A percentile compares a stretch with the other conserved stretches of the same genome.
Conservation (phyloP, 2,113 vertebrate genomes). For the Excalfactoria chinensis region DNA sequence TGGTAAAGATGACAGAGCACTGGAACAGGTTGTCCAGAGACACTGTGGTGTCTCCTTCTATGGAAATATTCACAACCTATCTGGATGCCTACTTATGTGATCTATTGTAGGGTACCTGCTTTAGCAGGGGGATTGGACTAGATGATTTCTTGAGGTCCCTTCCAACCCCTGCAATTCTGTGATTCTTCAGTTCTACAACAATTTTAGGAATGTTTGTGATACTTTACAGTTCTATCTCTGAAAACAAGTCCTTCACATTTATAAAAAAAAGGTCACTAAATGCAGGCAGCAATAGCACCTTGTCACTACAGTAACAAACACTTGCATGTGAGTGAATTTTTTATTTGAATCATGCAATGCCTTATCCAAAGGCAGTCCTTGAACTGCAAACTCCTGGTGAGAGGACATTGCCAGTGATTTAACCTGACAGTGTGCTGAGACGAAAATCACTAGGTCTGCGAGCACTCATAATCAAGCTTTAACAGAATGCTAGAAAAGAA, state of each 20-base stretch:
- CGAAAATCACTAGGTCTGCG: neutral
- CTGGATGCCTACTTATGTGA: too few relatives aligned
- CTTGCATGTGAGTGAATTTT: constrained; percentile 48
- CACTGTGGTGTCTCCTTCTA: too few relatives aligned
- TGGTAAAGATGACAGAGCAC: too few relatives aligned
- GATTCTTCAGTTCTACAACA: too few relatives aligned
- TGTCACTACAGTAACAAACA: constrained; percentile 38
- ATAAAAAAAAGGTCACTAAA: constrained; percentile 11
- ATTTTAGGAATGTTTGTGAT: neutral
- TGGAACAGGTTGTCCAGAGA: too few relatives aligned
- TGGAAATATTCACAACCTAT: too few relatives aligned
- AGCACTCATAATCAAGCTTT: neutral
- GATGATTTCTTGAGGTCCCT: too few relatives aligned
- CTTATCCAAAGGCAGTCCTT: constrained; percentile 36
- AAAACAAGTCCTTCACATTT: constrained; percentile 11
- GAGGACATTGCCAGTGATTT: constrained; percentile 39
- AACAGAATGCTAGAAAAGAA: constrained; percentile 32
- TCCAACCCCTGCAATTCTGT: too few relatives aligned
- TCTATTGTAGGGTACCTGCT: too few relatives aligned
- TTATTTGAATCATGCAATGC: constrained; percentile 26
- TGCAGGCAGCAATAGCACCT: constrained; percentile 24
- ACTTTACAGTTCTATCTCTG: neutral
- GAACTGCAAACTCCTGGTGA: neutral
- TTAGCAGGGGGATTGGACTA: too few relatives aligned
- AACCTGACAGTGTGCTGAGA: constrained; percentile 53